Evolutionary conservation across 2,113 vertebrate species (phyloP), one percentile per base, ranked within the genome.

Genomic region (Sapajus apella): DNA sequence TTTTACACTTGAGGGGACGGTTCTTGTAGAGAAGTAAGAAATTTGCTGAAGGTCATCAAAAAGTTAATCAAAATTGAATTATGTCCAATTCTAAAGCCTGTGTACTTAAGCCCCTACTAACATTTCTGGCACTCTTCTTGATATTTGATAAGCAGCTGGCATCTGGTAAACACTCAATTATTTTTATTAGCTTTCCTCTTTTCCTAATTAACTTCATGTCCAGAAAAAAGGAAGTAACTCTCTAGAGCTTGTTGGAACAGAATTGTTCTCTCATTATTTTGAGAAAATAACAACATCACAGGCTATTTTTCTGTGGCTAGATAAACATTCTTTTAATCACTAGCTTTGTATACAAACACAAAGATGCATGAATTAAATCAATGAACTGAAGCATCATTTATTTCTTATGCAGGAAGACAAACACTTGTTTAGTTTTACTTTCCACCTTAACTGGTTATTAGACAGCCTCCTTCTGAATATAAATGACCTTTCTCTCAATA

Each of bases 161-260:
- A 95, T 75, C 96, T 89, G 64, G 70, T 75, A 92, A 82, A 70
- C 77, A 79, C 10, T 84, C 61, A 83, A 50, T 97, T 87, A 56
- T 96, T 92, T 97, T 96, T 92, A 90, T 85, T 92, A 95, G 56
- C 11, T 77, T 97, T 91, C 12, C 4, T 2, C 40, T 94, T 91
- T 87, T n/a, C 32, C 55, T 92, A 77, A 92, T 79, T 95, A 97
- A 95, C 58, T 94, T 79, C 43, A 16, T 56, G n/a, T 45, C 30
- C 45, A 85, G 64, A 32, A 82, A 79, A 81, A 89, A 35, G 8
- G 32, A 93, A 94, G 13, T 3, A 76, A 47, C 6, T 85, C 14
- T 95, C 21, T 4, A 87, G 23, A 40, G 47, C 8, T 76, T 25
- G 11, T 21, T 80, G 55, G 18, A 77, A n/a, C 35, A 84, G 64